Evolutionary conservation across 2,888 invertebrate genomes (phyloP), one percentile per base, ranked within the genome.

Genomic region (Cerastis rubricosa): DNA sequence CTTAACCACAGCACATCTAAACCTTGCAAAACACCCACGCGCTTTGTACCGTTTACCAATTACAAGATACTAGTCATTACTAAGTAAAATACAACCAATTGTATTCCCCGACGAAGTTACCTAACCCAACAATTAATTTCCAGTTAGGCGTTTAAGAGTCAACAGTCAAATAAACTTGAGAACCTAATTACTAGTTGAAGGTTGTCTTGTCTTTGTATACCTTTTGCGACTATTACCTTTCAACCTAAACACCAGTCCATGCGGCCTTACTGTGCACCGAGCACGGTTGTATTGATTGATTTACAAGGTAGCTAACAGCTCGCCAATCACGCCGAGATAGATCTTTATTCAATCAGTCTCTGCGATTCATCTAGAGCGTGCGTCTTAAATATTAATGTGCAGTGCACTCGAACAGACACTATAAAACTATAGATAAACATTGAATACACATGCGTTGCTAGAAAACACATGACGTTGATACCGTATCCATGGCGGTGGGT

Each of bases 401-500:
- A 91, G 92, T 92, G 94, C 91, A 93, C 92, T 94, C 92, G 92
- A 88, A 90, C 93, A 92, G 92, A 90, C 92, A 91, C 89, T 89
- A 90, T 91, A 91, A 89, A 89, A 88, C 89, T 83, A 89, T 89
- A 91, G 87, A 91, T 89, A 89, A 88, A 90, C 87, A 89, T 88
- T 91, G 91, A 84, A 89, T 85, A 89, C 84, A 89, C 76, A 83
- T 88, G 87, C 71, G 85, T 81, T 83, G 85, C 77, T 89, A 89
- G 83, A 86, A 78, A 87, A 86, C 89, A 87, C 90, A 95, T 96
- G 95, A 91, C 91, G 91, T 90, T 89, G 89, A 91, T 90, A 89
- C 88, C 91, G 95, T 96, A 92, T 95, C 95, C 94, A 96, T 96
- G 96, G 96, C 94, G 93, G 91, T 94, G 91, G 92, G 93, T 91